Percentiles rank a stretch among this genome's conserved stretches.
phyloP scores from a whole-genome alignment of 2,888 invertebrate genomes.

The Campaea margaritaria region DNA sequence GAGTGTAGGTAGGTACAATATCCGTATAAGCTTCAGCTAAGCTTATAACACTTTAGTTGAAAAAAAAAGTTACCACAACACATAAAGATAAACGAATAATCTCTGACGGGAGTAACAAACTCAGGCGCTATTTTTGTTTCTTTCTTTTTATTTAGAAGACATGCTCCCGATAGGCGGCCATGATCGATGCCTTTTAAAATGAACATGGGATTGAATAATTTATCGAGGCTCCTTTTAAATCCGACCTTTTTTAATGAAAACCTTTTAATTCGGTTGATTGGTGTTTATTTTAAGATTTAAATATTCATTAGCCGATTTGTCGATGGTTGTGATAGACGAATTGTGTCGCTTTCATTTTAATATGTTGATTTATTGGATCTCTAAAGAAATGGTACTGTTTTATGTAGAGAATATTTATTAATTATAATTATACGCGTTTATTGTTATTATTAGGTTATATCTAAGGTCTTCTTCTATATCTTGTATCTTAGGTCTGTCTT shows the following conservation, averaged over 20 bases:
- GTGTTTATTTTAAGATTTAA: slow-evolving; percentile 54
- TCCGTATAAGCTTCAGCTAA: too few relatives aligned
- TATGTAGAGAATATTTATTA: too few relatives aligned
- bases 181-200: slow-evolving; percentile 74
- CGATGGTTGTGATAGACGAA: slow-evolving; percentile 4
- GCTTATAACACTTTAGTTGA: slow-evolving; percentile 1
- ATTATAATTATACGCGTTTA: too few relatives aligned
- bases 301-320: slow-evolving; percentile 35
- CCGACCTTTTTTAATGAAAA: slow-evolving; percentile 51
- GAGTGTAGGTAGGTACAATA: too few relatives aligned
- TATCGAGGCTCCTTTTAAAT: slow-evolving; percentile 58
- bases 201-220: slow-evolving; percentile 67
- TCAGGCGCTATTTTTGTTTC: slow-evolving; percentile 48
- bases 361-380: background rate
- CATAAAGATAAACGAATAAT: slow-evolving; percentile 37
- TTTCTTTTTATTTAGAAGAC: slow-evolving; percentile 36
- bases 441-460: too few relatives aligned
- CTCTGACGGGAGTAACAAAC: slow-evolving; percentile 50
- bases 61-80: slow-evolving; percentile 9
- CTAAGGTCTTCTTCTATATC: too few relatives aligned
- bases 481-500: too few relatives aligned
- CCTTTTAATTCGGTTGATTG: slow-evolving; percentile 58
- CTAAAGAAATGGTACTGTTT: too few relatives aligned
- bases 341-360: background rate
- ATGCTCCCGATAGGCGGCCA: slow-evolving; percentile 42